phyloP scores from a whole-genome alignment of 2,888 invertebrate genomes.

The Dione juno region DNA sequence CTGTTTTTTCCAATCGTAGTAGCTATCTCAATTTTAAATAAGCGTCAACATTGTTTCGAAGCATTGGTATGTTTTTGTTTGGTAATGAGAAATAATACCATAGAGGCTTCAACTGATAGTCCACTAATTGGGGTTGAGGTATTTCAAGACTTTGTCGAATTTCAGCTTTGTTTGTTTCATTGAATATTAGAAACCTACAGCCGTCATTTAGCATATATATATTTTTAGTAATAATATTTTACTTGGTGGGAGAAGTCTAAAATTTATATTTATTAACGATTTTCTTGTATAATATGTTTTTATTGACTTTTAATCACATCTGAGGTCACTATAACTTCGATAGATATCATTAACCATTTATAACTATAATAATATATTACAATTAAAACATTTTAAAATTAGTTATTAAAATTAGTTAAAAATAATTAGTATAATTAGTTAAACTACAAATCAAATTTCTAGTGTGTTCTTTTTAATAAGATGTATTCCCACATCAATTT shows the following conservation, averaged over 20 bases:
- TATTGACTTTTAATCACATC: no score
- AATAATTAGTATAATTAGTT: no score
- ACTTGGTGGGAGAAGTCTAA: not conserved
- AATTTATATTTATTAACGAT: no score
- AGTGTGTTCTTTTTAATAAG: no score
- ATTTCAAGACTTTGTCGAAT: conserved; percentile 45
- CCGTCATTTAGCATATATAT: conserved; percentile 22
- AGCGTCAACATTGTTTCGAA: conserved; percentile 47
- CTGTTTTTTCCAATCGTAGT: conserved; percentile 42
- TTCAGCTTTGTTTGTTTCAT: conserved; percentile 22
- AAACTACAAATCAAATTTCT: no score
- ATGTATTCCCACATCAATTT: no score
- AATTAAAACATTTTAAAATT: no score
- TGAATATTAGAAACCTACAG: conserved; percentile 2
- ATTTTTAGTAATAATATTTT: not conserved
- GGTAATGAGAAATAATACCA: conserved; percentile 43
- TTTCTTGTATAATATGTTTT: no score
- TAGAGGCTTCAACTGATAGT: conserved; percentile 33
- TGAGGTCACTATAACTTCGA: no score
- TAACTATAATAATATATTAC: no score
- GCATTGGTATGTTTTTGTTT: conserved; percentile 48
- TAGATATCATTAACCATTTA: no score
- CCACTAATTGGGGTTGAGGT: conserved; percentile 49
- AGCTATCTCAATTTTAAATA: conserved; percentile 50
- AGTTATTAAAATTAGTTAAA: no score